Percentiles rank a stretch among this genome's conserved stretches.
These are phyloP conservation scores for Portevinia maculata DNA, from an alignment of 2,888 invertebrate genomes.

Conservation along the genomic window DNA sequence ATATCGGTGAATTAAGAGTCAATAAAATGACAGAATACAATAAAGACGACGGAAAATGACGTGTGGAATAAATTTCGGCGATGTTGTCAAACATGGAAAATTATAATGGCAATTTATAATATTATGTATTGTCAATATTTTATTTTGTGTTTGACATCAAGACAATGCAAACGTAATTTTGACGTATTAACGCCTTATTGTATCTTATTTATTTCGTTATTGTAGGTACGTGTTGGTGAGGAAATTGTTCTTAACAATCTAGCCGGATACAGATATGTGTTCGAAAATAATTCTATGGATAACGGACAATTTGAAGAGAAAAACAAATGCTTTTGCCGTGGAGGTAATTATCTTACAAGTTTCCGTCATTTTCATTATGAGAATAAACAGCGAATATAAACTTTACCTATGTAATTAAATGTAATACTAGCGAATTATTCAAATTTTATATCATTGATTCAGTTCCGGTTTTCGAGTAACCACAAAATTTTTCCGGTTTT, in stretches of 20 bases:
- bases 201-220: constrained; percentile 34
- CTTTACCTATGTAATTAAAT: no score
- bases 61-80: background rate
- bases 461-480: constrained; percentile 9
- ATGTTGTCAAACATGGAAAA: constrained; percentile 5
- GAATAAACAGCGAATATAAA: constrained; percentile 9
- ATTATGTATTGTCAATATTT: no score
- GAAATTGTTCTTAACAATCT: constrained; percentile 86
- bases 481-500: no score
- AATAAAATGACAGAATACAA: no score
- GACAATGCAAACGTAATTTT: constrained; percentile 5
- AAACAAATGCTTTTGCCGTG: constrained; percentile 92
- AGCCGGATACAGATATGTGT: constrained; percentile 88
- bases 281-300: constrained; percentile 90
- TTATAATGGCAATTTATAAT: background rate
- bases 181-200: constrained; percentile 13
- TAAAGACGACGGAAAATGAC: background rate
- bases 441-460: background rate
- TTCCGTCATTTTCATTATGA: constrained; percentile 42
- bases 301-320: constrained; percentile 88
- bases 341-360: constrained; percentile 83
- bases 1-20: no score
- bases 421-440: no score
- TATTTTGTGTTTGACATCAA: constrained; percentile 26
- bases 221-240: constrained; percentile 86